Evolutionary conservation across 1,140 invertebrate genomes (phyloP).

Genomic region (Penaeus vannamei): DNA sequence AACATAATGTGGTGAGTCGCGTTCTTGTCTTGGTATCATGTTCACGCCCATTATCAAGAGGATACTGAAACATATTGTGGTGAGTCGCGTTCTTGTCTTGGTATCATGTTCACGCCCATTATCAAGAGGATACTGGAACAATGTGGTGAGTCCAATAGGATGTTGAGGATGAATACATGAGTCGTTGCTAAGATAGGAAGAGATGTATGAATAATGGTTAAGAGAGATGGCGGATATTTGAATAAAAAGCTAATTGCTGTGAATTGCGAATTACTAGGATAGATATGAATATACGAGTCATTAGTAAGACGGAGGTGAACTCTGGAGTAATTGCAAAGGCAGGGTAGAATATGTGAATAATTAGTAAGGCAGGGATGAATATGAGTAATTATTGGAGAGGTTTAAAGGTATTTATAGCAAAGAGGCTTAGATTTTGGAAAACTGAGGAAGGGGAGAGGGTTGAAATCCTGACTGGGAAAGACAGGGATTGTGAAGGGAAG

Average conservation of each 20-base stretch:
- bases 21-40: conserved; percentile 76
- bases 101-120: conserved; percentile 80
- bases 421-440: too few relatives aligned
- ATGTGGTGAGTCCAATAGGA: conserved; percentile 73
- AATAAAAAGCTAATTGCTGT: not conserved
- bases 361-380: too few relatives aligned
- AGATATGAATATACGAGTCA: conserved; percentile 8
- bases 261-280: not conserved
- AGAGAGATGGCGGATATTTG: not conserved
- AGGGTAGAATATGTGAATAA: too few relatives aligned
- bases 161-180: too few relatives aligned
- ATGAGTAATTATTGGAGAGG: too few relatives aligned
- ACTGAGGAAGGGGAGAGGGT: too few relatives aligned
- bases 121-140: conserved; percentile 87
- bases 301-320: too few relatives aligned
- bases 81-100: conserved; percentile 76
- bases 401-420: too few relatives aligned
- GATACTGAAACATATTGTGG: conserved; percentile 88
- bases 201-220: conserved; percentile 41
- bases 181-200: not conserved
- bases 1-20: conserved; percentile 85
- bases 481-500: too few relatives aligned
- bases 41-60: conserved; percentile 84
- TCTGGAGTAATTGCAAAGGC: too few relatives aligned
- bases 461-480: too few relatives aligned